Conservation (phyloP, 2,797 vertebrate genomes). For the Megalops cyprinoides region DNA sequence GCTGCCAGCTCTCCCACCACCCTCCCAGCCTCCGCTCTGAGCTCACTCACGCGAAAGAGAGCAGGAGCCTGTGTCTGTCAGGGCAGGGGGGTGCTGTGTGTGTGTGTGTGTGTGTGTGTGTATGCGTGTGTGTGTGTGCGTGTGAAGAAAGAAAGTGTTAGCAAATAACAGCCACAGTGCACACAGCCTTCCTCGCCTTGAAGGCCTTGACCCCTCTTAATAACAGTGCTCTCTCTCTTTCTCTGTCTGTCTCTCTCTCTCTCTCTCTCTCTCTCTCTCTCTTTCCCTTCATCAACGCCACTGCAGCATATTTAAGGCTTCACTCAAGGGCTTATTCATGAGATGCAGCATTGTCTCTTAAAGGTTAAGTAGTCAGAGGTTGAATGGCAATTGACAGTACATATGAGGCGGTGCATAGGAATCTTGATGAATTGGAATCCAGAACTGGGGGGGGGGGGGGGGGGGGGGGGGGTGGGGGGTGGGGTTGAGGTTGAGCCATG, state of each 20-base stretch:
- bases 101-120: not conserved
- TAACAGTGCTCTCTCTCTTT: not conserved
- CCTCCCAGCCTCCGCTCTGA: constrained; percentile 15
- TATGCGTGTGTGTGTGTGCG: not conserved
- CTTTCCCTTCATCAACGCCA: not conserved
- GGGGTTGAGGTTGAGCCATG: too few relatives aligned
- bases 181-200: not conserved
- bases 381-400: not conserved
- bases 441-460: too few relatives aligned
- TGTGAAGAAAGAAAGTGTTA: not conserved
- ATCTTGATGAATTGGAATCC: not conserved
- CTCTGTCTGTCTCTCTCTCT: not conserved
- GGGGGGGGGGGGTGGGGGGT: too few relatives aligned
- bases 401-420: not conserved
- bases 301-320: not conserved
- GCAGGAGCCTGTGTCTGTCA: not conserved
- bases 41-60: constrained; percentile 36
- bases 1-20: constrained; percentile 31
- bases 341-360: constrained; percentile 23
- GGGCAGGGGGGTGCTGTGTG: not conserved
- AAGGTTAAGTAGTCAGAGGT: constrained; percentile 24
- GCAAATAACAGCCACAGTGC: not conserved
- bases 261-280: not conserved
- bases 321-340: constrained; percentile 2
- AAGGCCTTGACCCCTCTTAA: constrained; percentile 19